A percentile compares a stretch with the other conserved stretches of the same genome.
Evolutionary conservation across 2,113 vertebrate species (phyloP).

Genomic region (Ammodytes marinus): DNA sequence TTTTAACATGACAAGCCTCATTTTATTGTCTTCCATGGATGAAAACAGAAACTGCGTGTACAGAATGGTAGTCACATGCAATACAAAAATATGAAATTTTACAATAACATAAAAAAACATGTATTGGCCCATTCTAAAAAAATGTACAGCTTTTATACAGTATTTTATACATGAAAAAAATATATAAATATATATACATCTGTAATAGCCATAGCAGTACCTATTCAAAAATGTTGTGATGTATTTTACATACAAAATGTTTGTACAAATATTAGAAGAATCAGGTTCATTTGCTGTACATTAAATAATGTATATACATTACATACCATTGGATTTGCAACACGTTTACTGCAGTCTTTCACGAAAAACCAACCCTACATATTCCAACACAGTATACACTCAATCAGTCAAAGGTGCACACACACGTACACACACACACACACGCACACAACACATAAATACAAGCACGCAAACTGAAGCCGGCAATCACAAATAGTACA

Average conservation of each 20-base stretch:
- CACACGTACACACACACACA: background rate
- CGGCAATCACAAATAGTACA: conserved; percentile 64
- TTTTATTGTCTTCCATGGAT: conserved; percentile 87
- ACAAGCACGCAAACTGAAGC: conserved; percentile 66
- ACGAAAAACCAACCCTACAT: conserved; percentile 57
- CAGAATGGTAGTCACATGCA: conserved; percentile 86
- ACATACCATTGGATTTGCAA: conserved; percentile 74
- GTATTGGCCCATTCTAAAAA: conserved; percentile 82
- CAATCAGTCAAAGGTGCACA: conserved; percentile 43
- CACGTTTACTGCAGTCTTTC: conserved; percentile 72
- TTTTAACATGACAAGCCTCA: conserved; percentile 79
- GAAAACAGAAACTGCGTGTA: conserved; percentile 85
- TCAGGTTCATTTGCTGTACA: conserved; percentile 80
- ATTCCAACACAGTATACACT: conserved; percentile 45
- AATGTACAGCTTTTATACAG: conserved; percentile 81
- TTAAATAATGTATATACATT: conserved; percentile 85
- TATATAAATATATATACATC: conserved; percentile 86
- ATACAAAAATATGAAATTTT: conserved; percentile 90
- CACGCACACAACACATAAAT: conserved; percentile 56
- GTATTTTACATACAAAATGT: conserved; percentile 84
- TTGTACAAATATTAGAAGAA: conserved; percentile 86
- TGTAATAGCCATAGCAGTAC: conserved; percentile 82
- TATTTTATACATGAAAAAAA: conserved; percentile 85
- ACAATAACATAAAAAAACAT: conserved; percentile 86
- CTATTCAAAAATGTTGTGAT: conserved; percentile 81